Percentiles rank a stretch among this genome's conserved stretches.
Evolutionary conservation across 2,888 invertebrate species (phyloP).

Genomic region (Phasia obesa): DNA sequence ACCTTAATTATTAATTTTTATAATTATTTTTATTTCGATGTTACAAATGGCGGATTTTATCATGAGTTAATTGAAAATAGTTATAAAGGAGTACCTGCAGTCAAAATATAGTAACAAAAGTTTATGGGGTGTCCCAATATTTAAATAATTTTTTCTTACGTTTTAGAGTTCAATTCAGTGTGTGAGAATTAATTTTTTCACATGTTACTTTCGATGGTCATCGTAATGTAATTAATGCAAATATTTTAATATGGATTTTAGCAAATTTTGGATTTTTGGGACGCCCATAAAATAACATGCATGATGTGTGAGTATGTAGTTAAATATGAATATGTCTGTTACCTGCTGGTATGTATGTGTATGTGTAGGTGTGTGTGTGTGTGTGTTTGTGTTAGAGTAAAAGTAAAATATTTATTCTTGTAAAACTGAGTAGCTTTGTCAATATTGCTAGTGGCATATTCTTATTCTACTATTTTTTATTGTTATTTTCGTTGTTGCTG

Average conservation of each 20-base stretch:
- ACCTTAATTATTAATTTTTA: no score
- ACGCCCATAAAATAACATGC: not conserved
- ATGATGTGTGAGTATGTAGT: not conserved
- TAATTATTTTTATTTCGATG: not conserved
- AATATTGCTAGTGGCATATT: constrained; percentile 75
- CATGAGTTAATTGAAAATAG: not conserved
- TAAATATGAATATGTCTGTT: no score
- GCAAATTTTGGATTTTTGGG: not conserved
- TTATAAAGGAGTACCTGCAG: not conserved
- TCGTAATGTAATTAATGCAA: no score
- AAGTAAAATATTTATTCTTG: constrained; percentile 29
- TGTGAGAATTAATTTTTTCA: no score
- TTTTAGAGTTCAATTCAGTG: no score
- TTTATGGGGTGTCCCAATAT: not conserved
- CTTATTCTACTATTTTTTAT: constrained; percentile 37
- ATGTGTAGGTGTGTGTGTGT: not conserved
- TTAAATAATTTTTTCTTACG: not conserved
- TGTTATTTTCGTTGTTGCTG: constrained; percentile 26
- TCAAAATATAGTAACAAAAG: not conserved
- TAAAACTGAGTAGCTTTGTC: constrained; percentile 74
- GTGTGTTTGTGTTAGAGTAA: constrained; percentile 32
- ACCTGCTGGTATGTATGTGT: not conserved
- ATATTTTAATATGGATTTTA: no score
- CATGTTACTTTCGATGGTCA: no score
- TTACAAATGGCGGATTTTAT: not conserved